Evolutionary conservation across 2,113 vertebrate genomes (phyloP).

Genomic region (Bos javanicus): DNA sequence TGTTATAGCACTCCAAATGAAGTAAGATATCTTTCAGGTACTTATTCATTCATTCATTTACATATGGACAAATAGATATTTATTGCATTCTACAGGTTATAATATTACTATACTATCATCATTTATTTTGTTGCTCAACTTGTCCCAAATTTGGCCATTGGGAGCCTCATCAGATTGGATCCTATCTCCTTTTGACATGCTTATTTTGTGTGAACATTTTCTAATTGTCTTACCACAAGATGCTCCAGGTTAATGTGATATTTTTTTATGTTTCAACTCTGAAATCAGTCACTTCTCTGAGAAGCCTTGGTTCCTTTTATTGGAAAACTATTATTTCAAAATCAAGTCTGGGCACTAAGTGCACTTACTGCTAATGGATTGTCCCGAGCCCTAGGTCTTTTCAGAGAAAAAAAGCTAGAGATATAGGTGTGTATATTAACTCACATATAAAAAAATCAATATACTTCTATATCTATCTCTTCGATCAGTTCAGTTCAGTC

Average conservation of each 20-base stretch:
- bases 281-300: neutral
- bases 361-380: neutral
- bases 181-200: neutral
- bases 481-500: no score
- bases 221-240: neutral
- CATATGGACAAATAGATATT: neutral
- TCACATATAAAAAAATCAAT: neutral
- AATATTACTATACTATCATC: neutral
- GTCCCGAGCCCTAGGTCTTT: neutral
- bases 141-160: neutral
- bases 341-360: neutral
- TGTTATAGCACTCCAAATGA: neutral
- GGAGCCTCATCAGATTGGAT: neutral
- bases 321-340: neutral
- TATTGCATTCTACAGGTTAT: neutral
- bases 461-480: neutral
- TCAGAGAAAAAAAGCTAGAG: neutral
- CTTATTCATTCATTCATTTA: neutral
- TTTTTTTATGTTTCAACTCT: neutral
- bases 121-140: neutral
- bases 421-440: neutral
- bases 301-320: neutral
- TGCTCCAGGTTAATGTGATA: neutral
- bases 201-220: neutral
- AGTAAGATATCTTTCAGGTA: neutral